Evolutionary conservation across 1,140 invertebrate species (phyloP).

Genomic region (Chelonus insularis): DNA sequence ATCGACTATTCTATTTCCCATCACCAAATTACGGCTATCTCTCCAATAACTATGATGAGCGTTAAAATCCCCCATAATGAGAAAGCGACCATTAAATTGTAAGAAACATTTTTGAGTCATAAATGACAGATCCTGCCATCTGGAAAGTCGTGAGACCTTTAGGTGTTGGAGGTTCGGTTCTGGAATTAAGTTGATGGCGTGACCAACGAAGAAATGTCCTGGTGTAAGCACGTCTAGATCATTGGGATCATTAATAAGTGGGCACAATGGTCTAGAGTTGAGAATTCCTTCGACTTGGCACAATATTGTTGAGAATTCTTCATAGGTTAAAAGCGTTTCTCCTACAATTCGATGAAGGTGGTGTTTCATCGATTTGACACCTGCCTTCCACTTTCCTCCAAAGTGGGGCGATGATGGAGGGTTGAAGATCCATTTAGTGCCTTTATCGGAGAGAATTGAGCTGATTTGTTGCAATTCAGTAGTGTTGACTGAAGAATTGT

Average conservation of each 20-base stretch:
- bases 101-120: too few species aligned
- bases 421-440: neutral
- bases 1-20: constrained; percentile 13
- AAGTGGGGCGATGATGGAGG: neutral
- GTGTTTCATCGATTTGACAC: neutral
- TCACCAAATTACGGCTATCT: constrained; percentile 8
- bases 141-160: neutral
- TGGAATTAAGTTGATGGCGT: neutral
- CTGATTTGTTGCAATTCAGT: too few species aligned
- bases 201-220: constrained; percentile 1
- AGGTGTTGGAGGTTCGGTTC: neutral
- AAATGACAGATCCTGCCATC: too few species aligned
- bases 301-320: neutral
- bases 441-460: too few species aligned
- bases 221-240: neutral
- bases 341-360: neutral
- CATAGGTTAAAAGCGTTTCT: neutral
- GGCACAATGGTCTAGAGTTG: neutral
- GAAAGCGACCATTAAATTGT: too few species aligned
- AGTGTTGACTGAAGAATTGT: too few species aligned
- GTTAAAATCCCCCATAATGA: too few species aligned
- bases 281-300: neutral
- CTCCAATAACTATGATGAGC: constrained; percentile 28
- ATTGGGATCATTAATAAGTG: neutral
- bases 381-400: neutral